phyloP scores from a whole-genome alignment of 1,140 invertebrate species.

The Drosophila ercepeae region DNA sequence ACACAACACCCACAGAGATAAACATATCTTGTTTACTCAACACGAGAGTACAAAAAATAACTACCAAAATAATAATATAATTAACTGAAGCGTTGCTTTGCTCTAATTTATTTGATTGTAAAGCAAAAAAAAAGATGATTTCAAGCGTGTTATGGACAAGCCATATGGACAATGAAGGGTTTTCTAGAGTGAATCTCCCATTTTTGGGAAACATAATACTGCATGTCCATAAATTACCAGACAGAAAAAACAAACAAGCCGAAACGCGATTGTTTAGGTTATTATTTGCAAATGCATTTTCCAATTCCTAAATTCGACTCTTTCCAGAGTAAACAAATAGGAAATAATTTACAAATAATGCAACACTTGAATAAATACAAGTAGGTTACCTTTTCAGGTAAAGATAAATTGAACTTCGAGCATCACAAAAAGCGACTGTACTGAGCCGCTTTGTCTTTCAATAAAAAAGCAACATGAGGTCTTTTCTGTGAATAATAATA shows the following conservation, averaged over 20 bases:
- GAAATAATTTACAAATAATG: not conserved
- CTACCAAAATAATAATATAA: slow-evolving; percentile 18
- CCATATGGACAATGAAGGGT: slow-evolving; percentile 6
- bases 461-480: not conserved
- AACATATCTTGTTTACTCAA: slow-evolving; percentile 28
- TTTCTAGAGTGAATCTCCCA: not conserved
- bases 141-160: slow-evolving; percentile 3
- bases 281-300: not conserved
- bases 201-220: not conserved
- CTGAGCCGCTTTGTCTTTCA: not conserved
- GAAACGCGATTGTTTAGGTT: not conserved
- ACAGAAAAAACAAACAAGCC: not conserved
- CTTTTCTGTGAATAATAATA: not conserved
- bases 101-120: slow-evolving; percentile 36
- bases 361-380: not conserved
- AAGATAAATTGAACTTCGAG: not conserved
- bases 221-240: not conserved
- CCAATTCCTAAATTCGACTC: not conserved
- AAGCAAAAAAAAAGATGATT: slow-evolving; percentile 25
- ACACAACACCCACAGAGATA: slow-evolving; percentile 8
- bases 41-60: slow-evolving; percentile 1
- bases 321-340: not conserved
- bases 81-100: slow-evolving; percentile 7
- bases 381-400: not conserved
- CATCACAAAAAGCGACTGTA: not conserved